Evolutionary conservation across 2,797 vertebrate genomes (phyloP).

Genomic region (Rhynchotus rufescens): DNA sequence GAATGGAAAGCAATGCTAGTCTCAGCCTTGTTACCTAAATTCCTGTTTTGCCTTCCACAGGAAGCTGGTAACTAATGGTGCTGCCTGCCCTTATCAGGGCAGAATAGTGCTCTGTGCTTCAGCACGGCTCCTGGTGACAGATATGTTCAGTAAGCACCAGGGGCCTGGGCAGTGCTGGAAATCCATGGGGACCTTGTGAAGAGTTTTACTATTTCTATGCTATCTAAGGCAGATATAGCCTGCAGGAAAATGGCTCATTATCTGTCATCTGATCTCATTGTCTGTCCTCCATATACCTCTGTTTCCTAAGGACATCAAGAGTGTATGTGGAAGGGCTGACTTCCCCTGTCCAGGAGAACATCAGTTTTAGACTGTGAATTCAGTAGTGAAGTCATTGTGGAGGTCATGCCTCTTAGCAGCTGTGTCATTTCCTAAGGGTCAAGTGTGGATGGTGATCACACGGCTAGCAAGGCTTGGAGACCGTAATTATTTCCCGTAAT

Average conservation of each 20-base stretch:
- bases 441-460: accelerated
- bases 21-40: not conserved
- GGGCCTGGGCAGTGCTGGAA: not conserved
- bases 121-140: not conserved
- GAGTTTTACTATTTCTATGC: not conserved
- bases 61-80: not conserved
- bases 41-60: not conserved
- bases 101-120: not conserved
- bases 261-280: not conserved
- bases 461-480: not conserved
- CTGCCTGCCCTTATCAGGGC: not conserved
- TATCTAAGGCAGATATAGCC: not conserved
- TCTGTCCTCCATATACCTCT: not conserved
- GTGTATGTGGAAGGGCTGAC: not conserved
- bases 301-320: not conserved
- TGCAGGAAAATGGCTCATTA: not conserved
- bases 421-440: not conserved
- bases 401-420: not conserved
- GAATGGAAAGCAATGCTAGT: not conserved
- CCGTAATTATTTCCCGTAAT: not conserved
- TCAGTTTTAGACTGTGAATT: not conserved
- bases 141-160: accelerated
- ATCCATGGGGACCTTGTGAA: not conserved
- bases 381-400: not conserved
- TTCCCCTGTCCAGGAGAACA: not conserved